Evolutionary conservation across 2,113 vertebrate genomes (phyloP).

Genomic region (Lepus europaeus): DNA sequence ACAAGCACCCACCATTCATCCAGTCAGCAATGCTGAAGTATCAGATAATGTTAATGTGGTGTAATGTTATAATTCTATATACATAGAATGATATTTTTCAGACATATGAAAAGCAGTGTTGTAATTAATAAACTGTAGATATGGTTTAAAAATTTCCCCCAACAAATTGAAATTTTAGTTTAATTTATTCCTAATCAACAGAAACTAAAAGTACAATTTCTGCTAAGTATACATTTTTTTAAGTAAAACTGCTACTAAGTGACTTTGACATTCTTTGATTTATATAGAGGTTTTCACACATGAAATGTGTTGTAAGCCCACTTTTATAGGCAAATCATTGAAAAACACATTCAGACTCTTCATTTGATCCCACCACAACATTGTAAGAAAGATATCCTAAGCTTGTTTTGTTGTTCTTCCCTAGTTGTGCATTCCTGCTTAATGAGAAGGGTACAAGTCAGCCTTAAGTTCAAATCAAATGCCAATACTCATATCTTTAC

Average conservation of each 20-base stretch:
- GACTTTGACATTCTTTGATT: neutral
- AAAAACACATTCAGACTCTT: neutral
- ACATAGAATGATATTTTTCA: neutral
- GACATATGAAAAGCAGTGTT: neutral
- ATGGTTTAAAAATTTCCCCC: neutral
- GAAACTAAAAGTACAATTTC: slow-evolving; percentile 31
- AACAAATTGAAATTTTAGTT: neutral
- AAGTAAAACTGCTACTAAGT: neutral
- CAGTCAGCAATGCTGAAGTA: neutral
- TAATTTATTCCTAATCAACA: neutral
- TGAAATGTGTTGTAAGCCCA: neutral
- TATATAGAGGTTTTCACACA: neutral
- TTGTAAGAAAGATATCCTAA: neutral
- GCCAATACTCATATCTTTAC: neutral
- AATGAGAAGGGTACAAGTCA: neutral
- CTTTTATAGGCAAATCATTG: neutral
- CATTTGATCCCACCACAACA: neutral
- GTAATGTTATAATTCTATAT: neutral
- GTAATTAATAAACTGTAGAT: neutral
- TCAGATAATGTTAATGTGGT: neutral
- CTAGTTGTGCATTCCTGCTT: neutral
- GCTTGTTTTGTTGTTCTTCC: neutral
- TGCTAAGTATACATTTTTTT: neutral
- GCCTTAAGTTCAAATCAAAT: neutral
- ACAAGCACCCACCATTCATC: neutral